These are phyloP conservation scores for Leptothorax acervorum DNA, from an alignment of 2,888 invertebrate species.

Conservation along the genomic window DNA sequence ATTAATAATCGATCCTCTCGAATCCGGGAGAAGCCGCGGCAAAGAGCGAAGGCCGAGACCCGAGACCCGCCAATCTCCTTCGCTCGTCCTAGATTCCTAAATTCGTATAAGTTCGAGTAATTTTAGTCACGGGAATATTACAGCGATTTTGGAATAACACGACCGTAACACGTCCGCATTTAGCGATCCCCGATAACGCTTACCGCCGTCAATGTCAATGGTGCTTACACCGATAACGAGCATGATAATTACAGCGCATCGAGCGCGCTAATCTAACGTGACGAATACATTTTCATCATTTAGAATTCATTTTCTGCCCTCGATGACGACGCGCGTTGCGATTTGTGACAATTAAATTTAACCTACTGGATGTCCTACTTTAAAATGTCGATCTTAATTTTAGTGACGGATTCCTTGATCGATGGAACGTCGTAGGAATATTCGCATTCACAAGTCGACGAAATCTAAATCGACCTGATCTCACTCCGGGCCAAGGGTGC, in stretches of 20 bases:
- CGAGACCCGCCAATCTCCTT: constrained; percentile 39
- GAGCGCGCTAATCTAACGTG: constrained; percentile 16
- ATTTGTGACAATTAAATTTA: constrained; percentile 33
- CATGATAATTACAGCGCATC: constrained; percentile 33
- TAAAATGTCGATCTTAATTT: constrained; percentile 43
- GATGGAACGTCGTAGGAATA: background rate
- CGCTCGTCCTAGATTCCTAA: constrained; percentile 63
- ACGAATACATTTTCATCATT: constrained; percentile 34
- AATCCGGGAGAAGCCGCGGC: constrained; percentile 17
- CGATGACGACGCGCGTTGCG: background rate
- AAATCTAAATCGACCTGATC: constrained; percentile 5
- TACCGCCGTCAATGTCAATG: constrained; percentile 46
- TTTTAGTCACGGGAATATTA: constrained; percentile 40
- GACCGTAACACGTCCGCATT: constrained; percentile 41
- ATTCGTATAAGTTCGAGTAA: constrained; percentile 45
- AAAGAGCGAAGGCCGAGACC: constrained; percentile 49
- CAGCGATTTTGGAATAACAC: constrained; percentile 38
- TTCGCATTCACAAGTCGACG: background rate
- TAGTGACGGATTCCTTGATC: constrained; percentile 6
- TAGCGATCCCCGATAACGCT: constrained; percentile 40
- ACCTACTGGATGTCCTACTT: constrained; percentile 14
- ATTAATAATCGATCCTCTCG: constrained; percentile 58
- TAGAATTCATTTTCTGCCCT: constrained; percentile 12
- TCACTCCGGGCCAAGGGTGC: background rate
- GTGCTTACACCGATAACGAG: constrained; percentile 41